Percentiles rank a stretch among this genome's conserved stretches.
phyloP scores from a whole-genome alignment of 2,888 invertebrate genomes.

The Muscina levida region DNA sequence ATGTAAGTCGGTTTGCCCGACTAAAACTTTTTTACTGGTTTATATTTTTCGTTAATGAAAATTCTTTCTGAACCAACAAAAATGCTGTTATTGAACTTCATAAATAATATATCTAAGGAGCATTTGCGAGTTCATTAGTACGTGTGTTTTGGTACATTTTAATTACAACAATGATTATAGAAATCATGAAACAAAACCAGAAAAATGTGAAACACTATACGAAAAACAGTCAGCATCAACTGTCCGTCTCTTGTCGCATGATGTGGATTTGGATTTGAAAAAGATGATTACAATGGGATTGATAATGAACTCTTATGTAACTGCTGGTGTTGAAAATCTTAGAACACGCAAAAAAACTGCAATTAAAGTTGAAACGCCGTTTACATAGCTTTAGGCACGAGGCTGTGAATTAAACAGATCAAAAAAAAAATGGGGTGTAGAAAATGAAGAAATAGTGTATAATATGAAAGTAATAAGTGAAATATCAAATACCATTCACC shows the following conservation, averaged over 20 bases:
- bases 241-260: slow-evolving; percentile 35
- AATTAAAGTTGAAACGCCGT: slow-evolving; percentile 59
- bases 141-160: slow-evolving; percentile 56
- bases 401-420: slow-evolving; percentile 2
- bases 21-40: too few relatives aligned
- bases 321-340: slow-evolving; percentile 47
- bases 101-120: too few relatives aligned
- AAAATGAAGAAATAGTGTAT: too few relatives aligned
- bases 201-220: slow-evolving; percentile 49
- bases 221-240: slow-evolving; percentile 18
- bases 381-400: slow-evolving; percentile 2
- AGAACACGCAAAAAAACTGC: slow-evolving; percentile 38
- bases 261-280: slow-evolving; percentile 36
- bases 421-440: slow-evolving; percentile 34
- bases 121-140: too few relatives aligned
- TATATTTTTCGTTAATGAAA: too few relatives aligned
- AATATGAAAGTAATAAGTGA: not conserved
- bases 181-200: slow-evolving; percentile 35
- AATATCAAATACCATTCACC: slow-evolving; percentile 15
- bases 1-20: too few relatives aligned
- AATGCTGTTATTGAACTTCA: too few relatives aligned
- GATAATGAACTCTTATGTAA: slow-evolving; percentile 60
- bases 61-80: too few relatives aligned
- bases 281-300: slow-evolving; percentile 57
- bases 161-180: slow-evolving; percentile 59